These are phyloP conservation scores for Trematocara marginatum DNA, from an alignment of 2,113 vertebrate genomes.

Conservation along the genomic window DNA sequence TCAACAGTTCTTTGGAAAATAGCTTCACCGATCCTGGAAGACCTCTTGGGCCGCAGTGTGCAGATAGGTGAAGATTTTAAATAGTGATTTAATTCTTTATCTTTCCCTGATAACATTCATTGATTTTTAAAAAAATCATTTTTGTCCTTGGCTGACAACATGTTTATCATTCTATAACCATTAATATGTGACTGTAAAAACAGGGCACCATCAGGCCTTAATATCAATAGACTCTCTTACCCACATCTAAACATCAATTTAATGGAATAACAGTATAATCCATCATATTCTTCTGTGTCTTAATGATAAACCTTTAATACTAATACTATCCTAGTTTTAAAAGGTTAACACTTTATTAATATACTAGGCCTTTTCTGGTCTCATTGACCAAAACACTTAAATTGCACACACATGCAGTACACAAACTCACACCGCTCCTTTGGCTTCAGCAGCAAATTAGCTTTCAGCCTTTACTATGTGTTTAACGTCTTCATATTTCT, in stretches of 20 bases:
- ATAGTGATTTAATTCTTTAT: not conserved
- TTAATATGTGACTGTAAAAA: not conserved
- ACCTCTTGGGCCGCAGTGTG: fast-evolving
- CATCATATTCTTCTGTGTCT: not conserved
- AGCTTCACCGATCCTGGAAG: not conserved
- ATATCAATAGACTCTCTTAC: not conserved
- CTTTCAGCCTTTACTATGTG: not conserved
- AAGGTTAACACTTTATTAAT: not conserved
- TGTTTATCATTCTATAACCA: not conserved
- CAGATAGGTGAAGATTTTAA: not conserved
- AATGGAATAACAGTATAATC: not conserved
- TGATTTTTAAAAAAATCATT: fast-evolving
- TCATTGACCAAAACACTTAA: not conserved
- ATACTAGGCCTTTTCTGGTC: not conserved
- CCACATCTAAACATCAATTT: not conserved
- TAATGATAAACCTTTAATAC: not conserved
- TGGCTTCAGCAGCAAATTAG: not conserved
- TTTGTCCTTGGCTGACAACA: not conserved
- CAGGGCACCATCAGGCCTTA: not conserved
- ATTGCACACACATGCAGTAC: fast-evolving
- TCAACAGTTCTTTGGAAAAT: not conserved
- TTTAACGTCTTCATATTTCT: not conserved
- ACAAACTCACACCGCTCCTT: not conserved
- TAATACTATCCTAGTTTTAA: not conserved
- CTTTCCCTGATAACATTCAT: not conserved